Base-by-base conservation (phyloP, 2,888 invertebrate species). In the Eristalis pertinax region DNA sequence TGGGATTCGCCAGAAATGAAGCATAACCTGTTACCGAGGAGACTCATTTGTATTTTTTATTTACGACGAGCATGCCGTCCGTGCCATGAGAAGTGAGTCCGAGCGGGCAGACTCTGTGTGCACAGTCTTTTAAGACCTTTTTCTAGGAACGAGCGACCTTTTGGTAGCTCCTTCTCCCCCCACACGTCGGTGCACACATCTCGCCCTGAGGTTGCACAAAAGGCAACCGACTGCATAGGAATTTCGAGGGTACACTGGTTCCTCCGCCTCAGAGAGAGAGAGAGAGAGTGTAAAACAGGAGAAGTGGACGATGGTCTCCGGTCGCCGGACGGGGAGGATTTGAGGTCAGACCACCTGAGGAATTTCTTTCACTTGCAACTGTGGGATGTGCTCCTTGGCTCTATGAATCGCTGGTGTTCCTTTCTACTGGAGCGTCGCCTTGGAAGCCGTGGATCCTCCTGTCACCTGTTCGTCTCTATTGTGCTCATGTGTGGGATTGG, bases 121-220 rank as follows among this genome's bases (percentile, higher is more conserved):
- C 50, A 68, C 62, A 50, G 26, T 11, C 41, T 38, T n/a, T 72
- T 74, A 43, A 80, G 38, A 70, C 81, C 69, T 85, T 82, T 83
- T 85, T 85, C 85, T 85, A 82, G 85, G 82, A 85, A 85, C 68
- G 68, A 43, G 26, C 67, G 41, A 73, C 64, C 85, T 77, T 79
- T 85, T 75, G 84, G 75, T 19, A 19, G 38, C 38, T 69, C 22
- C 41, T 68, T 74, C 24, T 32, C 43, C 72, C 50, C 19, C 19
- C 29, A 56, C 32, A 65, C 63, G 7, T 10, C n/a, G 10, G 32
- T 62, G 38, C 74, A 74, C 62, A 60, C 67, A 74, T 50, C 29
- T n/a, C 58, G 24, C 29, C 22, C 1, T 13, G 29, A 63, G 67
- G 56, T 41, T 78, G 60, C 64, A 78, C 68, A 83, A 62, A 68